Percentiles rank a stretch among this genome's conserved stretches.
Conservation (phyloP, 2,888 invertebrate species). For the Biston stratarius region DNA sequence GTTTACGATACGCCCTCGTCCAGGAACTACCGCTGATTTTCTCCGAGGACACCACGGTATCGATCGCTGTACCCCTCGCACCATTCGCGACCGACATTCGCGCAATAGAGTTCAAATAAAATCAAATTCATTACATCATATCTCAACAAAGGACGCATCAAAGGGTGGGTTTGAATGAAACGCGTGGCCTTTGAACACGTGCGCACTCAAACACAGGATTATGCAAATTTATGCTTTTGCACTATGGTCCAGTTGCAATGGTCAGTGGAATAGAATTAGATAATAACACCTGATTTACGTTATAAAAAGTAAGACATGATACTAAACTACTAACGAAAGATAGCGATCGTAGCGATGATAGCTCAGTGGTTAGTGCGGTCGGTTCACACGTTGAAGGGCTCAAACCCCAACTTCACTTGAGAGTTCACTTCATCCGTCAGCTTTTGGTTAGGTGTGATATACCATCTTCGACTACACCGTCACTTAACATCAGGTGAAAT, state of each 20-base stretch:
- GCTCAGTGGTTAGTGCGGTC: background rate
- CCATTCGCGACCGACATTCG: slow-evolving; percentile 29
- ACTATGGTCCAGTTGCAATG: slow-evolving; percentile 24
- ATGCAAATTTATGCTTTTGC: slow-evolving; percentile 64
- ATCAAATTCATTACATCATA: slow-evolving; percentile 62
- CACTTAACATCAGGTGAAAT: too few relatives aligned
- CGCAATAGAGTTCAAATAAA: slow-evolving; percentile 47
- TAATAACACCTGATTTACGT: slow-evolving; percentile 15
- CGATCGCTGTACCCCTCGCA: slow-evolving; percentile 27
- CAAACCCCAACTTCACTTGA: too few relatives aligned
- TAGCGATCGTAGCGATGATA: too few relatives aligned
- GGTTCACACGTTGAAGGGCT: background rate
- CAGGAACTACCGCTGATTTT: slow-evolving; percentile 27
- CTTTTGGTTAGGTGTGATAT: too few relatives aligned
- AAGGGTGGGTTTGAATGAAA: slow-evolving; percentile 64
- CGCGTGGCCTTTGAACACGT: slow-evolving; percentile 62
- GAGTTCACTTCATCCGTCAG: too few relatives aligned
- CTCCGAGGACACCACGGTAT: slow-evolving; percentile 21
- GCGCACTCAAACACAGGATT: slow-evolving; percentile 59
- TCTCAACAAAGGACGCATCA: slow-evolving; percentile 57
- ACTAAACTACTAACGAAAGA: background rate
- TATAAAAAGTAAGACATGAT: background rate
- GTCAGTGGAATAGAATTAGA: slow-evolving; percentile 18
- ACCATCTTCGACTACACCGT: too few relatives aligned
- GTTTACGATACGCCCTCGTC: slow-evolving; percentile 2